Conservation (phyloP, 2,113 vertebrate genomes). For the Haemorhous mexicanus region DNA sequence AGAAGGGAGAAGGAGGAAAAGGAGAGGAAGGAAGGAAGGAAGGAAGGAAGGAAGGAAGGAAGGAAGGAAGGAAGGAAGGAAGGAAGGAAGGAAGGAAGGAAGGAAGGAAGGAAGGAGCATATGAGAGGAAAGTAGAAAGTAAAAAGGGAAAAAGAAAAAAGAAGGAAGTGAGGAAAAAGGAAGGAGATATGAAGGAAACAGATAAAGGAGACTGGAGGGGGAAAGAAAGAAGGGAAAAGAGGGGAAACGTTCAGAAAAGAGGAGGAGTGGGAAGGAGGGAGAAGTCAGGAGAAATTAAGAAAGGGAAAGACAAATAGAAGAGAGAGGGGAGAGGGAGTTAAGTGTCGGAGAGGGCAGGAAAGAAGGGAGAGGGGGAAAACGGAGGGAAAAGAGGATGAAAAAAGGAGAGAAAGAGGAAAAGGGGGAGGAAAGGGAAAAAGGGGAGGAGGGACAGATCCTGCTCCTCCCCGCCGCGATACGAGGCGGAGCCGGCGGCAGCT, state of each 20-base stretch:
- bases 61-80: no score
- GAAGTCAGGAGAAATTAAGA: not conserved
- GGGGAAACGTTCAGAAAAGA: not conserved
- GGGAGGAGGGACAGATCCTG: not conserved
- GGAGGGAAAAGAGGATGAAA: not conserved
- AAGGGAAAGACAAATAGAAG: not conserved
- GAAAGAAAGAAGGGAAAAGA: not conserved
- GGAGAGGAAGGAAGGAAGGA: no score
- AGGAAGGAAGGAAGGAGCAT: not conserved
- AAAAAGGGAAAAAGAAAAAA: not conserved
- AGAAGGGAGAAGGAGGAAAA: not conserved
- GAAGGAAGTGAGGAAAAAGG: not conserved
- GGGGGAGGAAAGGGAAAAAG: not conserved
- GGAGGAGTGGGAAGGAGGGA: not conserved
- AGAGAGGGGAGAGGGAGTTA: not conserved
- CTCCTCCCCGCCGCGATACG: not conserved
- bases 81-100: not conserved
- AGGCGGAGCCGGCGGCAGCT: not conserved
- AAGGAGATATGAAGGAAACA: not conserved
- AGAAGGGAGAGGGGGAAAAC: accelerated
- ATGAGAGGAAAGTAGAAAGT: not conserved
- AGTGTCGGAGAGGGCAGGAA: not conserved
- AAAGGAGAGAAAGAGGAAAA: not conserved
- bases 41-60: not conserved
- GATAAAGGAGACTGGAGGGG: not conserved